Base-by-base conservation (phyloP, 2,113 vertebrate species). In the Anarrhichthys ocellatus region DNA sequence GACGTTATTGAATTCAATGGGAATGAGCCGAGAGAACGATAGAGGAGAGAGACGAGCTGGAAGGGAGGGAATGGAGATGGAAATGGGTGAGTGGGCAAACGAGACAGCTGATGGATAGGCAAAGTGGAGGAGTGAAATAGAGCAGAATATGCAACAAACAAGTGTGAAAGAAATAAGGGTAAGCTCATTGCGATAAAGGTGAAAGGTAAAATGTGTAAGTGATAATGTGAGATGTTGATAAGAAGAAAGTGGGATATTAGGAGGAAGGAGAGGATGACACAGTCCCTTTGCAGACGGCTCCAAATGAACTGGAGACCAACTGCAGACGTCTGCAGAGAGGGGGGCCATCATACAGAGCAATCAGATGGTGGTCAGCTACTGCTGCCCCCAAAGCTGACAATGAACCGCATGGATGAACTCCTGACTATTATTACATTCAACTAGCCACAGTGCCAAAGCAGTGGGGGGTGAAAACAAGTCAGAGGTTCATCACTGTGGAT, bases 1-100 rank as follows among this genome's bases (percentile, higher is more conserved):
- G 90, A 87, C 79, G 68, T 86, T 92, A 94, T 89, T 91, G 86
- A 83, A 86, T 78, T 84, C 61, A 72, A 76, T 36, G 14, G 67
- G 58, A 80, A 73, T 8, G 48, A 89, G 75, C 29, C 10, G 46
- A 15, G 34, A 29, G 74, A 70, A 54, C 0, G 44, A 65, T 9
- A 17, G 67, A 75, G 59, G 48, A 24, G 50, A 71, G 71, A 81
- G 78, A 63, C 0, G 29, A 42, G 66, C 17, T 62, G 48, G 61
- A 54, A 50, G 64, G 42, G 46, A 48, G n/a, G 65, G 22, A 40
- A 61, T 58, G 56, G 67, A 71, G 71, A 69, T 62, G 40, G 54
- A 64, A 65, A 84, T 24, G 38, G 77, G 56, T 50, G 78, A 77
- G 48, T 63, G 69, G 80, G 48, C 36, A 79, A 68, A 74, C 2